Evolutionary conservation across 2,888 invertebrate genomes (phyloP), one percentile per base, ranked within the genome.

Genomic region (Salticus scenicus): DNA sequence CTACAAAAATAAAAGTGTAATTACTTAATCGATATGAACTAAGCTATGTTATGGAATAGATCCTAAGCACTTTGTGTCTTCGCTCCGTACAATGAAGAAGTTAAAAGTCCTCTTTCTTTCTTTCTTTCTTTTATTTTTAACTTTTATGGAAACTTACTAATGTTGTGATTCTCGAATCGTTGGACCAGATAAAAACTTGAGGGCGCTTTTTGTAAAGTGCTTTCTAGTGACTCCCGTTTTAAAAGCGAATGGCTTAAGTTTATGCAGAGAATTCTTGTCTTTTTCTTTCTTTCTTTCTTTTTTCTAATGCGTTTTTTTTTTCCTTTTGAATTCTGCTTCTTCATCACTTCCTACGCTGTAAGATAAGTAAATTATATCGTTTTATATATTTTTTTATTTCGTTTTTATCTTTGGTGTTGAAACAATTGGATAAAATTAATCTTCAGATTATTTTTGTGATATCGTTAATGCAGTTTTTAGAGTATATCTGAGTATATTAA

Each of bases 11-110:
- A 83, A 83, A 82, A 83, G 82, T 83, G 76, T 83, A 83, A 83
- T 83, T 83, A 83, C 82, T 76, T 83, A 83, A 83, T 83, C 82
- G 82, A 83, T 83, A 83, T 47, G 71, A 83, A 71, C 82, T 83
- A 83, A 83, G 69, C 76, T 83, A 37, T 76, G 76, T 71, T 83
- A 66, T 66, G 71, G 72, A 70, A 82, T 57, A 75, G 81, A 82
- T 70, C 64, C 69, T n/a, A 71, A 42, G 81, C 75, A 70, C 42
- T 82, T 82, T 75, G 75, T 42, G 42, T 37, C 51, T n/a, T 14
- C 17, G 28, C 75, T 64, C 33, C n/a, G 31, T 63, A 82, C 81
- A 82, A 82, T 82, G 51, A 82, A 82, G 75, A 70, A 82, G 81
- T 82, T 82, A 70, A 82, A 82, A 82, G 75, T 82, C 70, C 31